Base-by-base conservation (phyloP, 2,113 vertebrate genomes). In the Carassius carassius region DNA sequence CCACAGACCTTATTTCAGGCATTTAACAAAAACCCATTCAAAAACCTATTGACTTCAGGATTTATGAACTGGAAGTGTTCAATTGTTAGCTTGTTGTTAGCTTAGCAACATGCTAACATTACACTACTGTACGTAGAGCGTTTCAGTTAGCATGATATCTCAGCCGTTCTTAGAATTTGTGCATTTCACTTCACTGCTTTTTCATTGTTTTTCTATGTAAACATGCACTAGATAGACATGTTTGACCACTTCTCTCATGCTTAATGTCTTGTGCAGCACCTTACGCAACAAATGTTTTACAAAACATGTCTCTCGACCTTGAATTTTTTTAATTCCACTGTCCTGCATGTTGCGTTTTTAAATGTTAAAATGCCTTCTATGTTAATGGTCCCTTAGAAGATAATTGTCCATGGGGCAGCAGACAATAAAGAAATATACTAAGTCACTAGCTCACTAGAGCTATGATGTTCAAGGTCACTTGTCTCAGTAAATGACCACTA, bases 391-490 rank as follows among this genome's bases (percentile, higher is more conserved):
- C 9, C 17, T 70, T 21, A 21, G 47, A 75, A 25, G 23, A 1
- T 70, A 19, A 70, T 70, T 21, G 1, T 17, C 3, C 21, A 41
- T 70, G 32, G 37, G 65, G 32, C 32, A 19, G 16, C 32, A 69
- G 65, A 19, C 16, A 35, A 32, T 69, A 69, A 69, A 19, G 16
- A 44, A 75, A 5, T 14, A 19, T 14, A 79, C 54, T 63, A 25
- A 58, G 54, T 63, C 58, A 29, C 37, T 51, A 1, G 9, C 47
- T 29, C 23, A 76, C 47, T 76, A 32, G 60, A 19, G 16, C 21
- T 51, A 19, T 69, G 63, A 69, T 81, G 23, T 67, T 81, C 62
- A 81, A 81, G 62, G 62, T 81, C 60, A 4, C 5, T 19, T 81
- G 16, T 29, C 35, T 67, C 25, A 63, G 23, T 65, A 51, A 54